These are phyloP conservation scores for Brachyrhaphis roseni DNA, from an alignment of 2,797 vertebrate genomes.

Conservation along the genomic window DNA sequence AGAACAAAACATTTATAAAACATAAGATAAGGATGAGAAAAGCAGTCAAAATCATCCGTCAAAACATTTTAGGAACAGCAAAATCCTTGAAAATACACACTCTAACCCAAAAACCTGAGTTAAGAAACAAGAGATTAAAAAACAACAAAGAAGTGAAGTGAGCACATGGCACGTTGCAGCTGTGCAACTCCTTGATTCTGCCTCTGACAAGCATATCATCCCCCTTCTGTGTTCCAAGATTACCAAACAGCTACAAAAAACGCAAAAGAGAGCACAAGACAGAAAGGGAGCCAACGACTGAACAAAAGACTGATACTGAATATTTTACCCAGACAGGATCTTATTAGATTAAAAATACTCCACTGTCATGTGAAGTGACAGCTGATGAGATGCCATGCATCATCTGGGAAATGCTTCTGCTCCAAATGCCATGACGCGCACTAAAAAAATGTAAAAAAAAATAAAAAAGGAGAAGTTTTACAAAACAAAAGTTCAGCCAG, in stretches of 20 bases:
- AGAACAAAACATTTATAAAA: slow-evolving; percentile 43
- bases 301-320: slow-evolving; percentile 17
- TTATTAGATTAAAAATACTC: slow-evolving; percentile 25
- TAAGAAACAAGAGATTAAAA: slow-evolving; percentile 23
- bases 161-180: slow-evolving; percentile 48
- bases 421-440: slow-evolving; percentile 5
- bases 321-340: slow-evolving; percentile 33
- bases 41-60: slow-evolving; percentile 38
- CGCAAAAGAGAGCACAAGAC: slow-evolving; percentile 32
- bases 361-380: slow-evolving; percentile 35
- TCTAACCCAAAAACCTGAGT: slow-evolving; percentile 17
- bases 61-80: slow-evolving; percentile 34
- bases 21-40: slow-evolving; percentile 23
- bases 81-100: slow-evolving; percentile 17
- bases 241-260: slow-evolving; percentile 27
- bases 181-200: slow-evolving; percentile 38
- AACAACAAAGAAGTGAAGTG: slow-evolving; percentile 21
- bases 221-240: slow-evolving; percentile 36
- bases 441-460: slow-evolving; percentile 11
- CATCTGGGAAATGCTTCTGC: slow-evolving; percentile 9
- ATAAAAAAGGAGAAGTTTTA: slow-evolving; percentile 8
- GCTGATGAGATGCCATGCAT: slow-evolving; percentile 7
- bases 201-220: slow-evolving; percentile 45
- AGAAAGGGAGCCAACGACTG: slow-evolving; percentile 16
- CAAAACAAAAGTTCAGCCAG: slow-evolving; percentile 18